A percentile compares a stretch with the other conserved stretches of the same genome.
Evolutionary conservation across 2,113 vertebrate genomes (phyloP).

Genomic region (Leucoraja erinaceus): DNA sequence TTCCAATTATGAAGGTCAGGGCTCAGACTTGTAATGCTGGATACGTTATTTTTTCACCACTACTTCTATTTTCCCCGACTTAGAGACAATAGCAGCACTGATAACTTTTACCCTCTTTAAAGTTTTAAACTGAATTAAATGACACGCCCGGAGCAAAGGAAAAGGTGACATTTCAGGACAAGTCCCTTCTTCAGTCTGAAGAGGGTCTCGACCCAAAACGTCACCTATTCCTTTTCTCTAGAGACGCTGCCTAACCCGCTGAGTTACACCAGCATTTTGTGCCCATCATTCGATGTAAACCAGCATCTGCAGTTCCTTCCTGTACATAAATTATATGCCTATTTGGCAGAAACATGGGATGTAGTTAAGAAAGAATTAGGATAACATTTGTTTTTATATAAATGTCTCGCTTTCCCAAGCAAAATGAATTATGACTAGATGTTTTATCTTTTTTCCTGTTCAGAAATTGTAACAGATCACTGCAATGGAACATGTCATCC

Average conservation of each 20-base stretch:
- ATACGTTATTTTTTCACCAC: background rate
- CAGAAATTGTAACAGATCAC: slow-evolving; percentile 66
- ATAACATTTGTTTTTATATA: background rate
- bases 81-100: background rate
- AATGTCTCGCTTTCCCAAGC: background rate
- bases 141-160: too few relatives aligned
- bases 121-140: background rate
- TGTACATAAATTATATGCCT: background rate
- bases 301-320: too few relatives aligned
- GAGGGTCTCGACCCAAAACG: too few relatives aligned
- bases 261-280: too few relatives aligned
- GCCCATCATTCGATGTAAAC: too few relatives aligned
- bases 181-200: too few relatives aligned
- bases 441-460: slow-evolving; percentile 40
- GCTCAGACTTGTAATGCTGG: too few relatives aligned
- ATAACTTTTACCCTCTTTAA: background rate
- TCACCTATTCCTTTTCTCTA: too few relatives aligned
- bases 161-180: too few relatives aligned
- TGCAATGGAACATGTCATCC: slow-evolving; percentile 71
- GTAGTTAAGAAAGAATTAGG: background rate
- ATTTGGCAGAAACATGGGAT: background rate
- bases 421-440: background rate
- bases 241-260: too few relatives aligned
- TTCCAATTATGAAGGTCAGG: background rate
- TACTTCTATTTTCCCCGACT: too few relatives aligned